Conservation (phyloP, 92 coral and sea anemone species). For the Palythoa grandis region DNA sequence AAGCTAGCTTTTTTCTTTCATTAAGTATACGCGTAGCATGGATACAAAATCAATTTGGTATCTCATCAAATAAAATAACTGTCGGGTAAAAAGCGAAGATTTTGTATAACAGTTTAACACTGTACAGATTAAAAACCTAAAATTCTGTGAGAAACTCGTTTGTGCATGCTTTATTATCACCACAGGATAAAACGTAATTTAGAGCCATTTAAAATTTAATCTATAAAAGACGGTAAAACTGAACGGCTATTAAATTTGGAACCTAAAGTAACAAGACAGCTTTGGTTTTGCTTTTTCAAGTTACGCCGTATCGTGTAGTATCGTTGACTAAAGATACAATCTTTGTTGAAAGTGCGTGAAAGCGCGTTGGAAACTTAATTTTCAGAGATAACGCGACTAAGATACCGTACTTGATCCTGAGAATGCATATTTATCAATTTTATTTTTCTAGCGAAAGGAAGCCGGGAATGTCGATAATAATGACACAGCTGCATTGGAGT, state of each 20-base stretch:
- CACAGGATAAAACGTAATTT: not conserved
- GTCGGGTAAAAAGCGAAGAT: not conserved
- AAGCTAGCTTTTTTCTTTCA: not conserved
- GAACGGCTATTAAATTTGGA: not conserved
- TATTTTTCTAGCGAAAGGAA: not conserved
- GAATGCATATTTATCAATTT: not conserved
- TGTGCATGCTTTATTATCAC: not conserved
- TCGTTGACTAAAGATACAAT: not conserved
- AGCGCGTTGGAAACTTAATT: not conserved
- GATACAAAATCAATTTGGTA: not conserved
- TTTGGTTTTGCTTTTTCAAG: not conserved
- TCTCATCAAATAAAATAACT: not conserved
- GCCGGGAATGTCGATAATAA: not conserved
- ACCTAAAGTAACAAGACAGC: not conserved
- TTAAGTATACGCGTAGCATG: not conserved
- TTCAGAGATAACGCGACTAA: not conserved
- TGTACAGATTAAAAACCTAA: not conserved
- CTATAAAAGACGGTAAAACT: not conserved
- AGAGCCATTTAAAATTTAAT: not conserved
- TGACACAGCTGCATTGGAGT: slow-evolving; percentile 5
- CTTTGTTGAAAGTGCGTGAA: not conserved
- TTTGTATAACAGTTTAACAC: not conserved
- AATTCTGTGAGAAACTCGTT: not conserved
- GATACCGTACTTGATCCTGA: not conserved
- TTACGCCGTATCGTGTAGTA: not conserved